Evolutionary conservation across 2,797 vertebrate genomes (phyloP).

Genomic region (Cynopterus sphinx): DNA sequence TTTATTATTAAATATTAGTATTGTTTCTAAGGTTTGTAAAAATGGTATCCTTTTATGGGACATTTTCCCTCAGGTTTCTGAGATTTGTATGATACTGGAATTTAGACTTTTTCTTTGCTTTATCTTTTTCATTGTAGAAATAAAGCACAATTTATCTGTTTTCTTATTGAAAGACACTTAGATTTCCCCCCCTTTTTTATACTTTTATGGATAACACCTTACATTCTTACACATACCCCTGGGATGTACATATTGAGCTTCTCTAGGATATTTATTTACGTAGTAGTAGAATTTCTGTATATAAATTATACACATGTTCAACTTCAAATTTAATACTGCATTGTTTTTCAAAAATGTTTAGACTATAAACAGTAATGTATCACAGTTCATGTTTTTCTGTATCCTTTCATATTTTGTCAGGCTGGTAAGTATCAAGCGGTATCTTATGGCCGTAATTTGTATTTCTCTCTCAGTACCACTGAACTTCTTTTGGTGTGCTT

Average conservation of each 20-base stretch:
- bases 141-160: not conserved
- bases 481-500: not conserved
- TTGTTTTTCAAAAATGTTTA: not conserved
- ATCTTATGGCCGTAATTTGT: not conserved
- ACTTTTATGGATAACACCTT: not conserved
- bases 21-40: not conserved
- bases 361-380: not conserved
- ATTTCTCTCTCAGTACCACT: not conserved
- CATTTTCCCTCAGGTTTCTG: slow-evolving; percentile 8
- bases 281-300: not conserved
- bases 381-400: not conserved
- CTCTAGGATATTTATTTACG: not conserved
- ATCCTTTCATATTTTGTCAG: not conserved
- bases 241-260: not conserved
- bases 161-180: not conserved
- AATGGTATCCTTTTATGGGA: not conserved
- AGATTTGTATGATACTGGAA: not conserved
- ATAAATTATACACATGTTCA: not conserved
- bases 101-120: not conserved
- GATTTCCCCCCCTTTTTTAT: not conserved
- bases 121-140: not conserved
- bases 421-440: not conserved
- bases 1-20: not conserved
- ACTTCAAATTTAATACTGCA: not conserved
- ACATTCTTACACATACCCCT: not conserved